Evolutionary conservation across 2,797 vertebrate species (phyloP).

Genomic region (Oryzias dopingdopingensis): DNA sequence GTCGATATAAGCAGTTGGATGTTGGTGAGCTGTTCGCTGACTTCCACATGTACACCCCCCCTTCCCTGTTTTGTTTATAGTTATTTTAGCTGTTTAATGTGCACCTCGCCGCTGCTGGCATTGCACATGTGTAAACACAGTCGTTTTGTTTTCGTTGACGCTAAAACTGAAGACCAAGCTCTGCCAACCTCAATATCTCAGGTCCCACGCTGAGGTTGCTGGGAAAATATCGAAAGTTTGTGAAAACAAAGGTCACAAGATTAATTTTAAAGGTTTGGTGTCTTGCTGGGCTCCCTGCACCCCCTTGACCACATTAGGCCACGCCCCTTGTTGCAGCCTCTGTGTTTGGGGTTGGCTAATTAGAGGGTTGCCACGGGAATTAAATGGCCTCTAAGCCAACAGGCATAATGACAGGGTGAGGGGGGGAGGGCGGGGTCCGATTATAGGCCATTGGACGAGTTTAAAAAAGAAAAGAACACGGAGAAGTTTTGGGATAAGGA

Average conservation of each 20-base stretch:
- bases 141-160: conserved; percentile 43
- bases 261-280: conserved; percentile 46
- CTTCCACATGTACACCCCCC: background rate
- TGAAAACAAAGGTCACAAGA: conserved; percentile 62
- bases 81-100: conserved; percentile 49
- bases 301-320: conserved; percentile 60
- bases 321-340: conserved; percentile 49
- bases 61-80: conserved; percentile 43
- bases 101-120: conserved; percentile 34
- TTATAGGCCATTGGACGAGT: conserved; percentile 73
- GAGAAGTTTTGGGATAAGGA: conserved; percentile 27
- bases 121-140: conserved; percentile 45
- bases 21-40: conserved; percentile 5
- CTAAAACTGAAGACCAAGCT: conserved; percentile 38
- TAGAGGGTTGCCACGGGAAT: conserved; percentile 80
- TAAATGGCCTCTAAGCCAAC: conserved; percentile 74
- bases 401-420: conserved; percentile 81
- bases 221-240: conserved; percentile 58
- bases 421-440: conserved; percentile 77
- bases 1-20: background rate
- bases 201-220: conserved; percentile 44
- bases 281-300: conserved; percentile 46
- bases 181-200: conserved; percentile 51
- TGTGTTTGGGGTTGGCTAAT: conserved; percentile 74
- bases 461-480: conserved; percentile 59